Evolutionary conservation across 2,797 vertebrate genomes (phyloP).

Genomic region (Lophotriccus pileatus): DNA sequence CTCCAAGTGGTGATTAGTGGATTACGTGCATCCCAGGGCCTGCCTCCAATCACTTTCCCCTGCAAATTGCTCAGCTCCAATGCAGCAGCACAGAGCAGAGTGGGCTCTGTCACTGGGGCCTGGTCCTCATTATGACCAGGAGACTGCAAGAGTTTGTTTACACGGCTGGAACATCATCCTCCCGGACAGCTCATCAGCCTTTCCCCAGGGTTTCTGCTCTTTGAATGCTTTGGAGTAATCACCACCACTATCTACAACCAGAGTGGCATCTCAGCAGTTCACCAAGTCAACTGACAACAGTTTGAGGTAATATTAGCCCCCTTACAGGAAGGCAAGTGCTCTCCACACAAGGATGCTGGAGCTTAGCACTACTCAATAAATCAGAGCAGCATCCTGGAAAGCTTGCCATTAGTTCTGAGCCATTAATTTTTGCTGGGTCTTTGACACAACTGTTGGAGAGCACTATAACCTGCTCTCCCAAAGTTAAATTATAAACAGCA

Average conservation of each 20-base stretch:
- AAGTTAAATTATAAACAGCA: conserved; percentile 72
- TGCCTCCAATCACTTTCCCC: conserved; percentile 76
- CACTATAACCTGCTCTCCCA: conserved; percentile 61
- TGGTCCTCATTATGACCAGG: conserved; percentile 68
- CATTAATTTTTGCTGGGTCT: conserved; percentile 77
- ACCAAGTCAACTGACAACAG: conserved; percentile 79
- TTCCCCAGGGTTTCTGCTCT: conserved; percentile 74
- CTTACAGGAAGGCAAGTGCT: conserved; percentile 74
- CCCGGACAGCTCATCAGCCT: conserved; percentile 71
- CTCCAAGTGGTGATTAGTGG: conserved; percentile 74
- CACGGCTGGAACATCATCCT: conserved; percentile 63
- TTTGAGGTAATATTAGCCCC: conserved; percentile 79
- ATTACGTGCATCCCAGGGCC: conserved; percentile 72
- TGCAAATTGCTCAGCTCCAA: conserved; percentile 73
- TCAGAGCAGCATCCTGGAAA: conserved; percentile 75
- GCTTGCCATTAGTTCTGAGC: conserved; percentile 74
- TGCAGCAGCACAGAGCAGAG: conserved; percentile 71
- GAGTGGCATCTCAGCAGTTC: conserved; percentile 74
- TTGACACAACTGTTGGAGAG: conserved; percentile 71
- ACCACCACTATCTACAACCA: conserved; percentile 69
- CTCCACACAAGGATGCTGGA: conserved; percentile 74
- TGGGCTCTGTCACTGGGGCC: conserved; percentile 45
- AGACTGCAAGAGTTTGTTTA: conserved; percentile 74
- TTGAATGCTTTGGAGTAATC: conserved; percentile 79
- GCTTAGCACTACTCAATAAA: conserved; percentile 78